phyloP scores from a whole-genome alignment of 2,888 invertebrate genomes.

The Piscicola geometra region DNA sequence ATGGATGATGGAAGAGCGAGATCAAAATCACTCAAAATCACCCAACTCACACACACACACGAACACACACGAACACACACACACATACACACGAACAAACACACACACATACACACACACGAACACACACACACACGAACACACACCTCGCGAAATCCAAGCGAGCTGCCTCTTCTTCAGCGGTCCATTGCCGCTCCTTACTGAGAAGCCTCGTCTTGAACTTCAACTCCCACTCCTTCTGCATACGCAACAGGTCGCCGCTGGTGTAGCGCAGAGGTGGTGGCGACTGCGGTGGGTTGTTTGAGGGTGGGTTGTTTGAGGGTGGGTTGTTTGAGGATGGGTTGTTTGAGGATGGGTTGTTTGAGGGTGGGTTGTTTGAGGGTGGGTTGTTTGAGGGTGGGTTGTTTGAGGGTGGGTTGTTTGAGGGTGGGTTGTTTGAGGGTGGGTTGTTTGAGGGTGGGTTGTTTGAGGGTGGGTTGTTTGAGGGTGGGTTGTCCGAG shows the following conservation, averaged over 20 bases:
- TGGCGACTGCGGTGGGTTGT: not conserved
- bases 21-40: not conserved
- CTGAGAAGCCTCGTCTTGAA: constrained; percentile 21
- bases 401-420: too few species aligned
- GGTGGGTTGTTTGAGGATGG: too few species aligned
- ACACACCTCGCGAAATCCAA: constrained; percentile 1
- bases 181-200: constrained; percentile 22
- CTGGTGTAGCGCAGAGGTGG: constrained; percentile 18
- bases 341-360: too few species aligned
- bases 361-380: too few species aligned
- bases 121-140: constrained; percentile 34
- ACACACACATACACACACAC: not conserved
- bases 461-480: too few species aligned
- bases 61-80: constrained; percentile 18
- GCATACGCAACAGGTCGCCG: constrained; percentile 29
- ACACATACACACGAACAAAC: not conserved
- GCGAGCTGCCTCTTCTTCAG: constrained; percentile 15
- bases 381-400: too few species aligned
- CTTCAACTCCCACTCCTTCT: constrained; percentile 29
- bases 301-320: not conserved
- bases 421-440: too few species aligned
- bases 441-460: too few species aligned
- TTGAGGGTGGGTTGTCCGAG: too few species aligned
- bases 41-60: not conserved
- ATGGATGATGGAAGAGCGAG: too few species aligned